phyloP scores from a whole-genome alignment of 2,113 vertebrate species.

The Nothoprocta perdicaria region DNA sequence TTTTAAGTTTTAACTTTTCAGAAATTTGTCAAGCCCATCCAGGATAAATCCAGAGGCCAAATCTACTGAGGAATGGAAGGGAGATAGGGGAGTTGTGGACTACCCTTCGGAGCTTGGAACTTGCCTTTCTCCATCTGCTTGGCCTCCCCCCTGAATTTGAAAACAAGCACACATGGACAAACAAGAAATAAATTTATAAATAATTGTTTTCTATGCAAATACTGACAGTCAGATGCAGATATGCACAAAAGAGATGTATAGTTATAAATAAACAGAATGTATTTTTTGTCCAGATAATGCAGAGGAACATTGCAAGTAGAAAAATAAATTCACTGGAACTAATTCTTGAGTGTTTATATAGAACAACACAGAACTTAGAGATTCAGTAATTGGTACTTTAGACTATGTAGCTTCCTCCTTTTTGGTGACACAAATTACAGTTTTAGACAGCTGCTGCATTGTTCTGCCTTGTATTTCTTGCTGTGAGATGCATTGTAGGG shows the following conservation, averaged over 20 bases:
- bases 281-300: neutral
- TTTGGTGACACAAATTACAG: neutral
- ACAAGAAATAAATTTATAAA: neutral
- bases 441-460: neutral
- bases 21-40: neutral
- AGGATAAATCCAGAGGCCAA: neutral
- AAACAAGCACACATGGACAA: neutral
- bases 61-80: neutral
- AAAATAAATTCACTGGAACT: neutral
- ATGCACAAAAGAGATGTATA: neutral
- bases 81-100: neutral
- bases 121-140: neutral
- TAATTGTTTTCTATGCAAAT: neutral
- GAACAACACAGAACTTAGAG: neutral
- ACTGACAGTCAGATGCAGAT: neutral
- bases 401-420: neutral
- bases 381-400: neutral
- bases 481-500: neutral
- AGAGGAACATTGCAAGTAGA: neutral
- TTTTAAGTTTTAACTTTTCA: neutral
- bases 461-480: neutral
- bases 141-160: neutral
- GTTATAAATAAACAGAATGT: neutral
- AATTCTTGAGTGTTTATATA: neutral
- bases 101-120: neutral